Evolutionary conservation across 2,797 vertebrate genomes (phyloP), one percentile per base, ranked within the genome.

Genomic region (Meriones psammophilus): DNA sequence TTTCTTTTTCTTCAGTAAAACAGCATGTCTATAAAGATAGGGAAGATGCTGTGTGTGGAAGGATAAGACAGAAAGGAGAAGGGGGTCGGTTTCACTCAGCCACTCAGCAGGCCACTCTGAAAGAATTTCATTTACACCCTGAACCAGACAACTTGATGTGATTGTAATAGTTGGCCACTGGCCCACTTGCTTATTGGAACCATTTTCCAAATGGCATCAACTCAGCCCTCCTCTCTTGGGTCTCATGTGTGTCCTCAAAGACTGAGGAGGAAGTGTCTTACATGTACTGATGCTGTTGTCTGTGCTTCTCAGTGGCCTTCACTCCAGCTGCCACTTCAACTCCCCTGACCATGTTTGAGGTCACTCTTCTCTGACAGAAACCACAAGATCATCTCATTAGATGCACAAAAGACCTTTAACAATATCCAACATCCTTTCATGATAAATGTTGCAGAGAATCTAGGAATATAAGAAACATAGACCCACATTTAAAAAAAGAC

Each of bases 1-100:
- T 60, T 77, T 95, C 50, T 50, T 58, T 58, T 58, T 50, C 17
- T 58, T 58, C 46, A 62, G 68, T 78, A 89, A 89, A 96, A 71
- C 4, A 90, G 9, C 42, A 39, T 60, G 30, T n/a, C 92, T 84
- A 28, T 20, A 69, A 83, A 78, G 56, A 87, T 8, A 20, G 3
- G 9, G 50, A 94, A 14, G 64, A 69, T 8, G 15, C 18, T 73
- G 3, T 64, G 33, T 28, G 66, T 15, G 12, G 28, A 66, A 88
- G 24, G 42, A n/a, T 22, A 80, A 92, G 14, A 62, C 36, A 36
- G 39, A 54, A 86, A 94, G 10, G 22, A 93, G 33, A 81, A 78
- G 24, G 58, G 62, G 62, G 50, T 79, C 54, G 24, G 1, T 30
- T 79, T 87, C 86, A 78, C n/a, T n/a, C 3, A 93, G 76, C 8